Conservation (phyloP, 2,888 invertebrate species). For the Doris montereyensis region DNA sequence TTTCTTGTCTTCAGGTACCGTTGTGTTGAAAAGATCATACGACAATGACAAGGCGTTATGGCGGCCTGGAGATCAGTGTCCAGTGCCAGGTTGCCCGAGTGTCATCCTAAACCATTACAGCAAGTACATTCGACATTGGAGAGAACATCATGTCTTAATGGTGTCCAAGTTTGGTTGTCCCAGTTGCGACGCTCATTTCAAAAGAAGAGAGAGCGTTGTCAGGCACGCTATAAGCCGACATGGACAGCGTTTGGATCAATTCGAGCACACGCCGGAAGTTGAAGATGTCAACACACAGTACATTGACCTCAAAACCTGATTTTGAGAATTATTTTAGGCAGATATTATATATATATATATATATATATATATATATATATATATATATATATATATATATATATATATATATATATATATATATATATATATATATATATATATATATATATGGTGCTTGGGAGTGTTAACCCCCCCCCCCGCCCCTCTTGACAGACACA, state of each 20-base stretch:
- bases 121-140: neutral
- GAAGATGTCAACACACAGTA: neutral
- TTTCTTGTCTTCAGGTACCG: neutral
- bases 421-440: too few relatives aligned
- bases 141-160: neutral
- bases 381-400: too few relatives aligned
- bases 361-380: too few relatives aligned
- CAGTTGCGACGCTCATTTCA: neutral
- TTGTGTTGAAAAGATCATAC: too few relatives aligned
- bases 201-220: neutral
- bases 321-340: too few relatives aligned
- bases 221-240: neutral
- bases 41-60: neutral
- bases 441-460: too few relatives aligned
- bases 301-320: too few relatives aligned
- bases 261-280: neutral
- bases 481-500: too few relatives aligned
- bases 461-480: too few relatives aligned
- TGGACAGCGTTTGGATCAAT: neutral
- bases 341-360: too few relatives aligned
- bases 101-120: neutral
- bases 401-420: too few relatives aligned
- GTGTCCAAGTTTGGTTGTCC: neutral
- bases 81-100: neutral
- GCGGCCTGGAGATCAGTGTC: neutral